A percentile compares a stretch with the other conserved stretches of the same genome.
phyloP scores from a whole-genome alignment of 2,797 vertebrate species.

The Sphenodon punctatus region DNA sequence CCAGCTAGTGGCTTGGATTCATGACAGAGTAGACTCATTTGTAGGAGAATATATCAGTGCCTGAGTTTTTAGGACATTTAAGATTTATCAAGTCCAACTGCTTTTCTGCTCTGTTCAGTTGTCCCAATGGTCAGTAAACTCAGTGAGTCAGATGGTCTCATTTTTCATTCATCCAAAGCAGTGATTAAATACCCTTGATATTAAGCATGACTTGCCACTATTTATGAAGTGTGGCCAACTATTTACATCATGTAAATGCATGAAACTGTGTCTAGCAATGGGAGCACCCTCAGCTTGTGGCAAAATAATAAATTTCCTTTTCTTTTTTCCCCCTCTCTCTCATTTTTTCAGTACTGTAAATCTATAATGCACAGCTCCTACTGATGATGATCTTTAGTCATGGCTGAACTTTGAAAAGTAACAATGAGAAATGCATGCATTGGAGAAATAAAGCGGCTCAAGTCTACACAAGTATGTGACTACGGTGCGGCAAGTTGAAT shows the following conservation, averaged over 20 bases:
- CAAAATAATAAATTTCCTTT: too few species aligned
- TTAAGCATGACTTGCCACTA: too few species aligned
- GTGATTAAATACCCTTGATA: neutral
- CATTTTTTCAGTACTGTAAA: conserved; percentile 19
- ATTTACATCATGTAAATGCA: neutral
- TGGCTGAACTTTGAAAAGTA: conserved; percentile 36
- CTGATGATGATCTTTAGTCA: conserved; percentile 45
- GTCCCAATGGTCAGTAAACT: conserved; percentile 5
- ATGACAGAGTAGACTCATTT: conserved; percentile 45
- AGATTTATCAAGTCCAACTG: conserved; percentile 55
- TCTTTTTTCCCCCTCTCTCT: too few species aligned
- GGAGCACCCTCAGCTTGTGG: too few species aligned
- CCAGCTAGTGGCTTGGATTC: conserved; percentile 42
- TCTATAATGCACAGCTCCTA: conserved; percentile 27
- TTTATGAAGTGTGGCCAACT: too few species aligned
- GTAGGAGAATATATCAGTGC: conserved; percentile 37
- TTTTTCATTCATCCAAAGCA: conserved; percentile 2
- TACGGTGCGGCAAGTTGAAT: too few species aligned
- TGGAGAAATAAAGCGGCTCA: too few species aligned
- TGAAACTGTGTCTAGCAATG: neutral
- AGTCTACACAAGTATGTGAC: too few species aligned
- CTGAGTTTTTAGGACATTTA: neutral
- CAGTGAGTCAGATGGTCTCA: neutral
- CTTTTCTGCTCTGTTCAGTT: conserved; percentile 40
- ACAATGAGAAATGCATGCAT: too few species aligned